Conservation (phyloP, 1,140 invertebrate species). For the Meloidogyne chitwoodi region DNA sequence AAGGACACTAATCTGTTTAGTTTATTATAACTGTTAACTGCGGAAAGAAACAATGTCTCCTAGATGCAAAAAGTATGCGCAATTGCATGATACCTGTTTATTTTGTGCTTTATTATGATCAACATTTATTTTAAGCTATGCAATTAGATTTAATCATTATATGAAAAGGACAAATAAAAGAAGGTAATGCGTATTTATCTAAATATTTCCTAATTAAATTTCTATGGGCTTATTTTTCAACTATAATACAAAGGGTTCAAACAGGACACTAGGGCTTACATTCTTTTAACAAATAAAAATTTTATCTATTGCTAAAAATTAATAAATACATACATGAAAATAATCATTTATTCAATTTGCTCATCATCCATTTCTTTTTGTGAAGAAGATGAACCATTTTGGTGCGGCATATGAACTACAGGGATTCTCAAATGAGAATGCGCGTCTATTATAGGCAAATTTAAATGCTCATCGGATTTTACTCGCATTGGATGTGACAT, state of each 20-base stretch:
- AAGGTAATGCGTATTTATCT: too few relatives aligned
- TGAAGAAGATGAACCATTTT: not conserved
- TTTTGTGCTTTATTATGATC: not conserved
- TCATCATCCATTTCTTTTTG: not conserved
- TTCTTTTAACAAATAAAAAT: too few relatives aligned
- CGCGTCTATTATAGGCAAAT: conserved; percentile 3
- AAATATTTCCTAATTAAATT: too few relatives aligned
- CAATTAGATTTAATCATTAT: too few relatives aligned
- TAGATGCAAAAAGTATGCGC: not conserved
- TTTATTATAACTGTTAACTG: too few relatives aligned
- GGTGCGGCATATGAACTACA: not conserved
- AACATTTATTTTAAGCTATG: too few relatives aligned
- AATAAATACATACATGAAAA: not conserved
- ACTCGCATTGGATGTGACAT: conserved; percentile 16
- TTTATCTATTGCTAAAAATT: too few relatives aligned
- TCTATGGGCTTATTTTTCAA: too few relatives aligned
- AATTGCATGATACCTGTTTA: not conserved
- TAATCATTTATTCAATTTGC: not conserved
- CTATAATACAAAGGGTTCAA: too few relatives aligned
- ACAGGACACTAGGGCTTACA: too few relatives aligned
- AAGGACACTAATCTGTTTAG: too few relatives aligned
- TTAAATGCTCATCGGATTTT: conserved; percentile 3
- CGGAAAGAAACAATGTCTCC: not conserved
- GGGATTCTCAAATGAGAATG: not conserved
- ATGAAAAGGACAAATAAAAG: too few relatives aligned